Base-by-base conservation (phyloP, 2,113 vertebrate species). In the Felis catus region DNA sequence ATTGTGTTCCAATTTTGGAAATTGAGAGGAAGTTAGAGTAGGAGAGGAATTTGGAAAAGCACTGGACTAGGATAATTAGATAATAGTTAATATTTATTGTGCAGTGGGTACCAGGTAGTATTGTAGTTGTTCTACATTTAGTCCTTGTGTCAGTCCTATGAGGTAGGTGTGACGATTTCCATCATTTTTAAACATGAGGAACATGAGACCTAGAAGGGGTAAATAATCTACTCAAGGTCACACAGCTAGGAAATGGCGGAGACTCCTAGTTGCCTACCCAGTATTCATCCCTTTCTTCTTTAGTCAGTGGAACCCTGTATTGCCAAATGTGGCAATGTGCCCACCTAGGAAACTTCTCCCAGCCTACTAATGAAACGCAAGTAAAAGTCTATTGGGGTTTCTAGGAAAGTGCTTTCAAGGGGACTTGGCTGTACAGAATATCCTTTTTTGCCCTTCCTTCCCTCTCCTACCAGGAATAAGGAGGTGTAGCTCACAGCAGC, bases 41-140 rank as follows among this genome's bases (percentile, higher is more conserved):
- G 73, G 91, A 92, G n/a, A 95, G 71, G 70, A 82, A 93, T 84
- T 84, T 97, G 76, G 45, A 89, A 95, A 88, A 76, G 83, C 23
- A 45, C 65, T 73, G 15, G 63, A 66, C 15, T 81, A 53, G 23
- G 31, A 58, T 92, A 83, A 81, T 80, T 88, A 92, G 73, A 48
- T 83, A 86, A 82, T 39, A 36, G 15, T 87, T 80, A 53, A 88
- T 94, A 76, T 58, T 82, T 81, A 68, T 84, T 25, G 8, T 78
- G 9, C 0, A 27, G 9, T 78, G 14, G 27, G 87, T 89, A 7
- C 76, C 4, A 31, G 76, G 7, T 82, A 74, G 25, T 63, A 58
- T n/a, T 92, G 58, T 84, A 39, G 13, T 92, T 78, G 39, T 66
- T 86, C 53, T 83, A 53, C 0, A 0, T 55, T 90, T 53, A 85